Base-by-base conservation (phyloP, 2,113 vertebrate genomes). In the Zootoca vivipara region DNA sequence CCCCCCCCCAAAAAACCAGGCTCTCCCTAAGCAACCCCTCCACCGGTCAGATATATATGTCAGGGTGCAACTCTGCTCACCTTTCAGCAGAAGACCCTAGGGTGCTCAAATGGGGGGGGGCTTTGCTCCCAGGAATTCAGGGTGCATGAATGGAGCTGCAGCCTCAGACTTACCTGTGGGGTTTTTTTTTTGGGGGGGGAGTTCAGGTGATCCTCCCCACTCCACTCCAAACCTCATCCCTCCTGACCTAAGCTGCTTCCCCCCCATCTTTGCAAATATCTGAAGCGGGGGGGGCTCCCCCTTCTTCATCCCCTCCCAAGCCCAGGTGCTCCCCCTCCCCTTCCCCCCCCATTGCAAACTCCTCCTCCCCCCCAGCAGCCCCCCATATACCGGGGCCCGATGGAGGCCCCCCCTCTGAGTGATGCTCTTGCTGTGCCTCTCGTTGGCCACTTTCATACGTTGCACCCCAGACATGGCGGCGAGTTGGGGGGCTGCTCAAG, bases 361-460 rank as follows among this genome's bases (percentile, higher is more conserved):
- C 65, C 38, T 16, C 9, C 6, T 2, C 73, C 83, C 35, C 28
- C 20, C 81, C 56, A n/a, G n/a, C 65, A 7, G 26, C 22, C 20
- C 24, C 65, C 65, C 65, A 28, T 28, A 7, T 96, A 97, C 96
- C 96, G 96, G 95, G 77, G 95, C 96, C 74, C 97, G 97, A 91
- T 97, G 97, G 87, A 97, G 97, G 93, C 97, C 96, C 86, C 97
- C 97, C 86, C 97, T 94, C 92, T 97, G 97, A 58, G 96, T 97
- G 96, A 98, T 97, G 78, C 96, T 97, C 92, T 97, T 97, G 94
- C 97, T 97, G 95, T 97, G 97, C 90, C 97, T 95, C 92, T 97
- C 97, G 92, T 97, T 98, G 40, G 97, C 97, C 82, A 97, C 96
- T 62, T 97, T 97, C 97, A 98, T 98, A 90, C 97, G 93, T 95